These are phyloP conservation scores for Ormyrus rosae DNA, from an alignment of 2,888 invertebrate genomes.

Conservation along the genomic window DNA sequence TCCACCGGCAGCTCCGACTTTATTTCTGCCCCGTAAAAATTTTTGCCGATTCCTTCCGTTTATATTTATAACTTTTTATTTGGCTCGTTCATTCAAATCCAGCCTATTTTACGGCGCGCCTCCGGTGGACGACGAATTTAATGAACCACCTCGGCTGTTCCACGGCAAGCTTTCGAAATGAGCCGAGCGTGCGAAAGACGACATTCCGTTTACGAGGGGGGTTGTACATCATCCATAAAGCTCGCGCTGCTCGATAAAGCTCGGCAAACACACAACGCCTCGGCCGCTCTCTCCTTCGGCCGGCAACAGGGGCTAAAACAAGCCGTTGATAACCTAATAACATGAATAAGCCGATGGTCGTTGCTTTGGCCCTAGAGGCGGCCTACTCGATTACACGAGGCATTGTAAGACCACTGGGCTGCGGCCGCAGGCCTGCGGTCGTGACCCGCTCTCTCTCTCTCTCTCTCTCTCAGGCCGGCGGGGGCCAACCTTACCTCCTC, in stretches of 20 bases:
- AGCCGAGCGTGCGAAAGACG: conserved; percentile 1
- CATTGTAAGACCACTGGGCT: conserved; percentile 38
- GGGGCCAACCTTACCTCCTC: conserved; percentile 25
- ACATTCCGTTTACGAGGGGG: neutral
- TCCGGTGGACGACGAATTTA: too few species aligned
- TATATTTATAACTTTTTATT: too few species aligned
- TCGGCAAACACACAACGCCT: neutral
- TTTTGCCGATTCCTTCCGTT: too few species aligned
- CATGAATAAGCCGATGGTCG: conserved; percentile 36
- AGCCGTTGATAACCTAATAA: conserved; percentile 49
- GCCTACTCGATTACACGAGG: conserved; percentile 29
- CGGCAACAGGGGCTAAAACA: conserved; percentile 17
- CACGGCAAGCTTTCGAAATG: neutral
- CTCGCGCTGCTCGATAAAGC: conserved; percentile 8
- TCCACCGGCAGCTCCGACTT: too few species aligned
- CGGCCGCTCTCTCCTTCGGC: neutral
- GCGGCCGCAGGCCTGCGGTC: conserved; percentile 39
- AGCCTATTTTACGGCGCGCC: too few species aligned
- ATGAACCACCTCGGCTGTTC: too few species aligned
- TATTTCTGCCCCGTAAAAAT: too few species aligned
- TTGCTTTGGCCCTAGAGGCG: neutral
- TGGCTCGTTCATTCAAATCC: too few species aligned
- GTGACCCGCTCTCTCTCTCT: neutral
- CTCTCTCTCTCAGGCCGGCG: too few species aligned
- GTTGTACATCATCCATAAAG: neutral